A percentile compares a stretch with the other conserved stretches of the same genome.
These are phyloP conservation scores for Dugesia japonica DNA, from an alignment of 2,888 invertebrate genomes.

Conservation along the genomic window DNA sequence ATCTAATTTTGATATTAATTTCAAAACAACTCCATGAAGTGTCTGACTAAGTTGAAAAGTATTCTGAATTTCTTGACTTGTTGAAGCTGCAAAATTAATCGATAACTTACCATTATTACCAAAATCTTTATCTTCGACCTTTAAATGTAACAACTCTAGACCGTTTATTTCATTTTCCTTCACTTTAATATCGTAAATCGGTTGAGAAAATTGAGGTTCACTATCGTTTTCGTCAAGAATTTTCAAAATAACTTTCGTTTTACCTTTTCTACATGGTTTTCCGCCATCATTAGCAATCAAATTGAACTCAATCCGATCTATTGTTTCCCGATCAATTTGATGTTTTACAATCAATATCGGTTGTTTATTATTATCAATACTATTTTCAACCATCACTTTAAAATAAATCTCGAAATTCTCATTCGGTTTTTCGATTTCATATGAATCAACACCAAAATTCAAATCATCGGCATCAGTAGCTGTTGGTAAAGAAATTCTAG, in stretches of 20 bases:
- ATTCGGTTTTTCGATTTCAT: conserved; percentile 23
- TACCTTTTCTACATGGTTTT: conserved; percentile 24
- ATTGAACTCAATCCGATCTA: not conserved
- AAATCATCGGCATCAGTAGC: not conserved
- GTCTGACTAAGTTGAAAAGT: conserved; percentile 22
- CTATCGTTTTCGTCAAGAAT: conserved; percentile 29
- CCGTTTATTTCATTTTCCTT: conserved; percentile 27
- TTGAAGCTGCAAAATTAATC: not conserved
- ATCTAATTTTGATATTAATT: conserved; percentile 29
- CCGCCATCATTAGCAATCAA: conserved; percentile 13
- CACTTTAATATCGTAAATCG: conserved; percentile 23
- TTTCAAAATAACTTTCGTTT: not conserved
- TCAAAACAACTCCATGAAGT: not conserved
- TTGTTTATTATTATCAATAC: not conserved
- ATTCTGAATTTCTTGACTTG: conserved; percentile 12
- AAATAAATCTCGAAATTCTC: not conserved
- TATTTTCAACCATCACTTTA: conserved; percentile 6
- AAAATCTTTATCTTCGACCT: conserved; percentile 26
- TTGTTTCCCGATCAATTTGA: conserved; percentile 21
- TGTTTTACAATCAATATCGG: not conserved
- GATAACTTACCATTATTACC: conserved; percentile 23
- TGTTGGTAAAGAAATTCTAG: not conserved
- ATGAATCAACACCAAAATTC: not conserved
- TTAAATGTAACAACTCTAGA: not conserved
- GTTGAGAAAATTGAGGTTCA: conserved; percentile 24